These are phyloP conservation scores for Leucoptera coffeella DNA, from an alignment of 2,888 invertebrate species.

Conservation along the genomic window DNA sequence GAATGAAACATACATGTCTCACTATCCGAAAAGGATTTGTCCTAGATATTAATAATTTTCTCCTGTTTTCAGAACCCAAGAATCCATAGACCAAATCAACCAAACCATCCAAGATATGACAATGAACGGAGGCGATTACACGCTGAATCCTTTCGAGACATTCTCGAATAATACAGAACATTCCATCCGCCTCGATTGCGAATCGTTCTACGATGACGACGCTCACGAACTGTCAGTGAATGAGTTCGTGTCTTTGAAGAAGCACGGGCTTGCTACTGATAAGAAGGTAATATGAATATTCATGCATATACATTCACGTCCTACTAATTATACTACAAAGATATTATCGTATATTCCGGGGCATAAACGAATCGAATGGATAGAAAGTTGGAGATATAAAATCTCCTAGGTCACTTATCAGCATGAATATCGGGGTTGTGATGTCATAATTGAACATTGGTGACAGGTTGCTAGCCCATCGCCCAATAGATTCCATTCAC, in stretches of 20 bases:
- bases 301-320: background rate
- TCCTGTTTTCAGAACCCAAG: conserved; percentile 23
- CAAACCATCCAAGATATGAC: conserved; percentile 50
- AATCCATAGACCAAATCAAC: conserved; percentile 42
- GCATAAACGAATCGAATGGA: too few relatives aligned
- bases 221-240: conserved; percentile 33
- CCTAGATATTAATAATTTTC: too few relatives aligned
- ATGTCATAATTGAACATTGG: too few relatives aligned
- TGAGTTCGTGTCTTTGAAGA: conserved; percentile 40
- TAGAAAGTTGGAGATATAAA: too few relatives aligned
- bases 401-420: too few relatives aligned
- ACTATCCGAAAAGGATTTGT: too few relatives aligned
- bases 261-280: conserved; percentile 30
- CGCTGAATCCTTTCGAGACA: conserved; percentile 37
- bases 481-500: too few relatives aligned
- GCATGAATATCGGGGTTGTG: too few relatives aligned
- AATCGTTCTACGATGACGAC: conserved; percentile 32
- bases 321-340: too few relatives aligned
- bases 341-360: background rate
- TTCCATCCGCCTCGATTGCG: conserved; percentile 35
- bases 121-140: conserved; percentile 34
- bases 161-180: conserved; percentile 19
- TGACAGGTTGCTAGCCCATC: too few relatives aligned
- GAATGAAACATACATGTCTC: too few relatives aligned
- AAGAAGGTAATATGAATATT: conserved; percentile 18